Percentiles rank a stretch among this genome's conserved stretches.
Conservation (phyloP, 2,113 vertebrate species). For the Antigone vipio region DNA sequence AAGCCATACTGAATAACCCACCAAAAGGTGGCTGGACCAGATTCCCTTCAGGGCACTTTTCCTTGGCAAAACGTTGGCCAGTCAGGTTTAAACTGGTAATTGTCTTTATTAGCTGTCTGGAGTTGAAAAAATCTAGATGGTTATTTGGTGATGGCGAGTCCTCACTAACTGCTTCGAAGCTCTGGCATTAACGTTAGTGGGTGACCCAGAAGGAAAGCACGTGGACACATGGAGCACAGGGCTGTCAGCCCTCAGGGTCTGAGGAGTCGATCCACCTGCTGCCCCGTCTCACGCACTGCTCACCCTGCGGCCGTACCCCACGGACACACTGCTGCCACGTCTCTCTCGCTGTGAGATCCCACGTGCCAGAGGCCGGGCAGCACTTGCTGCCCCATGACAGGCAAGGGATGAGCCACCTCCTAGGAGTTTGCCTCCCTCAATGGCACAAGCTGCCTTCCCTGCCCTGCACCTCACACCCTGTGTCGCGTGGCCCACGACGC, state of each 20-base stretch:
- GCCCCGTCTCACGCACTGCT: not conserved
- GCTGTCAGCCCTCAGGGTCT: too few relatives aligned
- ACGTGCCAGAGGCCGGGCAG: not conserved
- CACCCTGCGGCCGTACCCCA: not conserved
- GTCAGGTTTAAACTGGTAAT: not conserved
- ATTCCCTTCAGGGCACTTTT: not conserved
- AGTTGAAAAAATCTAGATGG: not conserved
- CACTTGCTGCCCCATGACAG: not conserved
- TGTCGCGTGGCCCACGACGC: not conserved
- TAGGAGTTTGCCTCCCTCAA: not conserved
- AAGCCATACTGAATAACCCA: not conserved
- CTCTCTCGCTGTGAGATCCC: not conserved
- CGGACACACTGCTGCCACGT: rapidly evolving
- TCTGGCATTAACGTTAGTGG: not conserved
- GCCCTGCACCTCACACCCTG: not conserved
- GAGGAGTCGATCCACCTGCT: not conserved
- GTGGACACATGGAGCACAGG: rapidly evolving
- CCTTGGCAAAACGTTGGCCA: not conserved
- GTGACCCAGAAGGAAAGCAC: not conserved
- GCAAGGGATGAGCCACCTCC: not conserved
- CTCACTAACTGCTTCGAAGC: not conserved
- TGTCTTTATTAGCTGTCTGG: not conserved
- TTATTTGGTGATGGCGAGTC: not conserved
- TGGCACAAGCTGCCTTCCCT: not conserved
- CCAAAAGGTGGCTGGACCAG: not conserved